A percentile compares a stretch with the other conserved stretches of the same genome.
Evolutionary conservation across 2,888 invertebrate species (phyloP).

Genomic region (Ichneumoninae sp.): DNA sequence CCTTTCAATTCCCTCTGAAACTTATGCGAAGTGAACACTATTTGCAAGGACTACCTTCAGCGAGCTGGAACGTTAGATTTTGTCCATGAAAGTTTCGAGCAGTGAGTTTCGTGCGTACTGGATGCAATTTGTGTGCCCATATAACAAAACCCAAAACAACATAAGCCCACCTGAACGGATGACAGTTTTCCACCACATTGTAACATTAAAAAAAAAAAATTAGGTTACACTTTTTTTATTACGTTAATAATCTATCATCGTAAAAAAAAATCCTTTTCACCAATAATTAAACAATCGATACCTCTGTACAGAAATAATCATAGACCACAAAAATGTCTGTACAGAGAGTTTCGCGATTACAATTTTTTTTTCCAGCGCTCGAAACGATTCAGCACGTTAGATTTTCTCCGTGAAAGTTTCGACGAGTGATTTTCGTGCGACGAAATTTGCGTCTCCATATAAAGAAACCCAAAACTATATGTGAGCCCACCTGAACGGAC

Average conservation of each 20-base stretch:
- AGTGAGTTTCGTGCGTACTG: background rate
- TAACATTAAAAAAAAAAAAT: too few species aligned
- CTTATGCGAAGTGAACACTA: too few species aligned
- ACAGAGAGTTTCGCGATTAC: background rate
- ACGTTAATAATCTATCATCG: too few species aligned
- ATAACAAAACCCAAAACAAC: conserved; percentile 27
- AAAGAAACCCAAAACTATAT: conserved; percentile 21
- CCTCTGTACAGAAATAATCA: background rate
- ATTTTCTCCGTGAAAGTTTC: conserved; percentile 33
- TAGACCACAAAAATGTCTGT: background rate
- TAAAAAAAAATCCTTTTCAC: background rate
- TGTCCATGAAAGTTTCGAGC: conserved; percentile 31
- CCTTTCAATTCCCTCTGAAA: too few species aligned
- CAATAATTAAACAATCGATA: background rate
- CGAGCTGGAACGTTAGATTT: background rate
- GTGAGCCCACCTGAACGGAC: conserved; percentile 63
- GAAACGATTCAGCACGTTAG: background rate
- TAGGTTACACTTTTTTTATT: too few species aligned
- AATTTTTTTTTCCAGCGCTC: background rate
- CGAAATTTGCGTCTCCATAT: conserved; percentile 32
- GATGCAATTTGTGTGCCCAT: conserved; percentile 24
- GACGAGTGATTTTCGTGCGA: background rate
- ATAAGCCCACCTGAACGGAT: conserved; percentile 60
- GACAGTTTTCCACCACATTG: conserved; percentile 52
- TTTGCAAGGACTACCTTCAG: background rate